Percentiles rank a stretch among this genome's conserved stretches.
These are phyloP conservation scores for Chironomus tentans DNA, from an alignment of 2,888 invertebrate genomes.

Conservation along the genomic window DNA sequence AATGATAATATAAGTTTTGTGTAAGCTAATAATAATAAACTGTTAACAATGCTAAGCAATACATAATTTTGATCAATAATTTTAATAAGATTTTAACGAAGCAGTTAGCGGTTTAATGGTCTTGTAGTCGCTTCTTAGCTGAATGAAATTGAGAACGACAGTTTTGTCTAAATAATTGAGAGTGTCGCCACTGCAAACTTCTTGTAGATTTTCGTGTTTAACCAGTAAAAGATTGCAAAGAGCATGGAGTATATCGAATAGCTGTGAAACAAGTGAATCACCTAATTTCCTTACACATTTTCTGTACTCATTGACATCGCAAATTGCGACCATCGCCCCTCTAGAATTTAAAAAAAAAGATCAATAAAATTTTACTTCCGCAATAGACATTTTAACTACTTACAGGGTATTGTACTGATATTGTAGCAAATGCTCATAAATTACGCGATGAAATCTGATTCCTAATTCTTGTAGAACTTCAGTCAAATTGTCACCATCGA, in stretches of 20 bases:
- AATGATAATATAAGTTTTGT: not conserved
- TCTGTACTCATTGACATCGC: slow-evolving; percentile 95
- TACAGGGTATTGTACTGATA: slow-evolving; percentile 84
- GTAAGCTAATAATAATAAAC: not conserved
- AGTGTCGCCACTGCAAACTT: slow-evolving; percentile 90
- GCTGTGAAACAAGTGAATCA: slow-evolving; percentile 66
- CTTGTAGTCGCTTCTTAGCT: slow-evolving; percentile 88
- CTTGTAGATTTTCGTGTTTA: slow-evolving; percentile 90
- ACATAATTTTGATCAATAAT: not conserved
- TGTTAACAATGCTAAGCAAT: not conserved
- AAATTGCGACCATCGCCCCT: slow-evolving; percentile 96
- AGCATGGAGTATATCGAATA: slow-evolving; percentile 94
- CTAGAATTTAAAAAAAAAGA: slow-evolving; percentile 28
- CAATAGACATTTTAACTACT: not conserved
- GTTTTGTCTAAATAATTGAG: slow-evolving; percentile 86
- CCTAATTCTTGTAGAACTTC: slow-evolving; percentile 83
- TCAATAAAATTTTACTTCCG: not conserved
- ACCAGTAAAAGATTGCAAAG: slow-evolving; percentile 91
- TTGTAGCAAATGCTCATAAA: slow-evolving; percentile 89
- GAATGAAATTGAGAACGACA: slow-evolving; percentile 85
- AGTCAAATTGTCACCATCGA: slow-evolving; percentile 89
- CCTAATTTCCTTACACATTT: slow-evolving; percentile 67
- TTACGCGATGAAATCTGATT: slow-evolving; percentile 80
- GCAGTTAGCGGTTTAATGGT: slow-evolving; percentile 64
- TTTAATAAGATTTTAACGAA: slow-evolving; percentile 42